phyloP scores from a whole-genome alignment of 2,797 vertebrate species.

The Pangasius macronema region DNA sequence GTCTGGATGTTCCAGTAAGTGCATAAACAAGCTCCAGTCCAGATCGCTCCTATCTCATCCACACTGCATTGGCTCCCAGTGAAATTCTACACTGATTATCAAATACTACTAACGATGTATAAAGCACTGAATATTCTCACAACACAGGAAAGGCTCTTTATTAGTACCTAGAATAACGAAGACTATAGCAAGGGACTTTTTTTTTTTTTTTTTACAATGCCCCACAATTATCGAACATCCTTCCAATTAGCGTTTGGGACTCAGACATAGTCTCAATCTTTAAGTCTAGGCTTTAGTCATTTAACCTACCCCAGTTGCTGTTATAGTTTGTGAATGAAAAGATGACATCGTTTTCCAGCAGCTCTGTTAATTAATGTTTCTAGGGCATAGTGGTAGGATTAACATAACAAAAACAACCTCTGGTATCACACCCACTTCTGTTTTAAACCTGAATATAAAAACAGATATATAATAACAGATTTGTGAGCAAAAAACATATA shows the following conservation, averaged over 20 bases:
- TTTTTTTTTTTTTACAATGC: no score
- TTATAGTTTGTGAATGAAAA: neutral
- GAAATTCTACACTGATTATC: neutral
- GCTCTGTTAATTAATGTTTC: neutral
- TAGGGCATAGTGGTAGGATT: neutral
- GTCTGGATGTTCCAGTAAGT: neutral
- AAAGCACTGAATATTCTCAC: no score
- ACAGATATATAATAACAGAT: no score
- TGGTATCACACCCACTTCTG: neutral
- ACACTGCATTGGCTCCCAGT: neutral
- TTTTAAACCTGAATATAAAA: neutral
- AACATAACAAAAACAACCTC: neutral
- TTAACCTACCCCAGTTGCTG: neutral
- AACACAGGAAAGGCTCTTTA: neutral
- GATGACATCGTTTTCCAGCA: neutral
- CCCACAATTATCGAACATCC: neutral
- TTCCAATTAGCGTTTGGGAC: neutral
- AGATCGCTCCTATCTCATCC: neutral
- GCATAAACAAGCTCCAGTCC: neutral
- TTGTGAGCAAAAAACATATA: neutral
- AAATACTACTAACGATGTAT: neutral
- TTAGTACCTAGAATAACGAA: conserved; percentile 3
- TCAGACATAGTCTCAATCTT: neutral
- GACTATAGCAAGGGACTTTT: neutral
- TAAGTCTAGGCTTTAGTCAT: neutral